phyloP scores from a whole-genome alignment of 2,113 vertebrate genomes.

The Aspiorhynchus laticeps region DNA sequence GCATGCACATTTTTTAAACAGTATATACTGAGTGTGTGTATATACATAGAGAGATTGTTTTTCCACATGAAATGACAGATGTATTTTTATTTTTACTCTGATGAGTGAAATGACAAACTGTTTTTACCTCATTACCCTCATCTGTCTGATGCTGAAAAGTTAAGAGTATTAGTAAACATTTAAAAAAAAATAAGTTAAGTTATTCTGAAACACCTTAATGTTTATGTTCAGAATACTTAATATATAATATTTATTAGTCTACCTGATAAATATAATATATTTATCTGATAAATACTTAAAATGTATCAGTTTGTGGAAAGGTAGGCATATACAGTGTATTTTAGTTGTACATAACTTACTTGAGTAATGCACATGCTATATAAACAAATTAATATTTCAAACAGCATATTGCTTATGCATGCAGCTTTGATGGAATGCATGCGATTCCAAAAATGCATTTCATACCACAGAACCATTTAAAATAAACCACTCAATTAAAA shows the following conservation, averaged over 20 bases:
- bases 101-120: background rate
- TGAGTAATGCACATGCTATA: background rate
- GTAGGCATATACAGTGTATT: background rate
- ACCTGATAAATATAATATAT: too few relatives aligned
- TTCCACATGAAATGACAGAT: background rate
- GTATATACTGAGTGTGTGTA: background rate
- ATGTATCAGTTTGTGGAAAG: background rate
- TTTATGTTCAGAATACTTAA: background rate
- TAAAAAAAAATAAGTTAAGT: background rate
- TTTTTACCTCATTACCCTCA: slow-evolving; percentile 35
- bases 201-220: background rate
- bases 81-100: background rate
- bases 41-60: background rate
- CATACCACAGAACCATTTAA: background rate
- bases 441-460: background rate
- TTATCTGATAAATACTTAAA: too few relatives aligned
- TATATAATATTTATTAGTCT: background rate
- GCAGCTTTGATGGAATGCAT: background rate
- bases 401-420: background rate
- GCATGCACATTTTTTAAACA: background rate
- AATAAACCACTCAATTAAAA: background rate
- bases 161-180: background rate
- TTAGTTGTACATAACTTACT: background rate
- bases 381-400: background rate
- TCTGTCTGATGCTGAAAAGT: slow-evolving; percentile 27